Percentiles rank a stretch among this genome's conserved stretches.
These are phyloP conservation scores for Ptychodera flava DNA, from an alignment of 35 echinoderm and acorn worm genomes.

Conservation along the genomic window DNA sequence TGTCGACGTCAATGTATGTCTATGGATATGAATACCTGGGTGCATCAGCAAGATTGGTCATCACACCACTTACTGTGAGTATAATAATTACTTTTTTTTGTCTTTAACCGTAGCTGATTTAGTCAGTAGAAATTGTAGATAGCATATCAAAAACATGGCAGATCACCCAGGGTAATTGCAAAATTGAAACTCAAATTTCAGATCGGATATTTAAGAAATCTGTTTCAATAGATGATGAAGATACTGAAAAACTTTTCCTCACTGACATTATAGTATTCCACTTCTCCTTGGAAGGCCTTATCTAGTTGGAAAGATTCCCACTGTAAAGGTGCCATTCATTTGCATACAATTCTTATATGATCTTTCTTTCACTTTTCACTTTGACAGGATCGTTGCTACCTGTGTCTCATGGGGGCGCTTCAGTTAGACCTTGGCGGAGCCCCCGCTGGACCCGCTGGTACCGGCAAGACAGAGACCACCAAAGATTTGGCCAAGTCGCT, in stretches of 20 bases:
- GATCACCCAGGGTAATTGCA: too few species aligned
- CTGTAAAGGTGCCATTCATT: too few species aligned
- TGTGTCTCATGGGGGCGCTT: slow-evolving; percentile 94
- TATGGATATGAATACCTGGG: slow-evolving; percentile 98
- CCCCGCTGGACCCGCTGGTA: slow-evolving; percentile 90
- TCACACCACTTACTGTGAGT: slow-evolving; percentile 93
- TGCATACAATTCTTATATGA: too few species aligned
- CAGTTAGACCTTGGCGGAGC: slow-evolving; percentile 94
- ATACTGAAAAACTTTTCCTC: neutral
- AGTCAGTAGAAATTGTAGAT: neutral
- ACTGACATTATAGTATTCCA: neutral
- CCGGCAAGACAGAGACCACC: slow-evolving; percentile 95
- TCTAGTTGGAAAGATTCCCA: too few species aligned
- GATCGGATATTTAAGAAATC: neutral
- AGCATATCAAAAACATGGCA: neutral
- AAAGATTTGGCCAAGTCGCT: slow-evolving; percentile 90
- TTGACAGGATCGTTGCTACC: slow-evolving; percentile 91
- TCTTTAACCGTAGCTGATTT: neutral
- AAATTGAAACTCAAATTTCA: neutral
- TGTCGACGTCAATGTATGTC: slow-evolving; percentile 98
- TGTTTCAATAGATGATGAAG: neutral
- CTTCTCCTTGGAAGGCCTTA: neutral
- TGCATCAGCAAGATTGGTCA: slow-evolving; percentile 85
- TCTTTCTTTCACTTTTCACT: too few species aligned
- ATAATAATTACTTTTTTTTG: neutral